Conservation (phyloP, 1,140 invertebrate species). For the Archegozetes longisetosus region DNA sequence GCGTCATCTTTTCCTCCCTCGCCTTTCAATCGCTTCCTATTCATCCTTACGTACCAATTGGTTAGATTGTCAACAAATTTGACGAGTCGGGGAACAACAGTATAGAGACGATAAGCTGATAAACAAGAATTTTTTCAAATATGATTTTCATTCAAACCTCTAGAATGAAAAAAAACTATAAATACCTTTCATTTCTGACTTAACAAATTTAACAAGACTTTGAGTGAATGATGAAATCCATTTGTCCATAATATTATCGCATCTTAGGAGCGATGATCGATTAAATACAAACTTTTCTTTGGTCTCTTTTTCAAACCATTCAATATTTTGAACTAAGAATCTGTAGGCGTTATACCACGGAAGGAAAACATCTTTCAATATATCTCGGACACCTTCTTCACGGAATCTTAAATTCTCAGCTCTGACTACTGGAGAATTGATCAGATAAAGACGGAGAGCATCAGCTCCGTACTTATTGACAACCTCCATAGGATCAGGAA, state of each 20-base stretch:
- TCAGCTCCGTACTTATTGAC: constrained; percentile 92
- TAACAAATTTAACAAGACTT: constrained; percentile 69
- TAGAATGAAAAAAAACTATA: not conserved
- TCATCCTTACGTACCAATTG: constrained; percentile 97
- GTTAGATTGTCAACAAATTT: constrained; percentile 95
- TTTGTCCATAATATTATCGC: constrained; percentile 78
- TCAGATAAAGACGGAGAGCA: constrained; percentile 82
- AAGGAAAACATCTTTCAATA: constrained; percentile 93
- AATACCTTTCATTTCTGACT: constrained; percentile 63
- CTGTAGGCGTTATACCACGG: constrained; percentile 99
- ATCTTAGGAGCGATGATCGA: constrained; percentile 18
- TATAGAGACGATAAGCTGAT: constrained; percentile 75
- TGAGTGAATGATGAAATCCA: constrained; percentile 97
- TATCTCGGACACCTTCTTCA: constrained; percentile 87
- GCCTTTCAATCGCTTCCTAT: constrained; percentile 76
- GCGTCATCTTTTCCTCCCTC: constrained; percentile 59
- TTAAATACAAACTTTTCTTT: constrained; percentile 11
- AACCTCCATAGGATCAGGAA: constrained; percentile 85
- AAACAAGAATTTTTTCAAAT: constrained; percentile 5
- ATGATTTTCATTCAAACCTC: constrained; percentile 3
- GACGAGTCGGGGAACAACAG: constrained; percentile 77
- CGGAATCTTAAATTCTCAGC: constrained; percentile 93
- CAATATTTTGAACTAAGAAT: constrained; percentile 83
- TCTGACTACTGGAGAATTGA: constrained; percentile 94
- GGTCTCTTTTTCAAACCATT: constrained; percentile 53